phyloP scores from a whole-genome alignment of 2,797 vertebrate species.

The Gymnothorax reevesii region DNA sequence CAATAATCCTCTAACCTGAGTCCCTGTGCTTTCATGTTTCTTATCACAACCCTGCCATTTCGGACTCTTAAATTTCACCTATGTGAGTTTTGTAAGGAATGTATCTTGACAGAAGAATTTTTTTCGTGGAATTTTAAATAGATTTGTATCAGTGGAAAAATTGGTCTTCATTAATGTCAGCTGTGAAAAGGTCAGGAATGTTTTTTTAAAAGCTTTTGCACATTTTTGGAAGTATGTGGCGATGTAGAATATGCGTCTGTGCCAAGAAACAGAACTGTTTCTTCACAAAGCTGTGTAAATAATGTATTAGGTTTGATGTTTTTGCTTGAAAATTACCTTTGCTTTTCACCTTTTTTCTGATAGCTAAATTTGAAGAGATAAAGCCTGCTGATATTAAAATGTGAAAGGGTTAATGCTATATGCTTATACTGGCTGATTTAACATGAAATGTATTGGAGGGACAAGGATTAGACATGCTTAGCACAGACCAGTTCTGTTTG shows the following conservation, averaged over 20 bases:
- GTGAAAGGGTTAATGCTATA: conserved; percentile 11
- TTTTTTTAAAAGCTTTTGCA: conserved; percentile 17
- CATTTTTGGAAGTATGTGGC: too few relatives aligned
- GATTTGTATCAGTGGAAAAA: conserved; percentile 27
- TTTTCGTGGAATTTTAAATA: conserved; percentile 26
- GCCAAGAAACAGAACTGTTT: conserved; percentile 10
- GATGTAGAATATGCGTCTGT: not conserved
- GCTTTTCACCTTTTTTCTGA: not conserved
- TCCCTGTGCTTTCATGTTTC: conserved; percentile 37
- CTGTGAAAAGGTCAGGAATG: conserved; percentile 22
- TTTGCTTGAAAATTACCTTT: not conserved
- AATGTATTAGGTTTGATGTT: not conserved
- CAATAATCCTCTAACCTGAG: conserved; percentile 27
- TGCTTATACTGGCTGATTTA: not conserved
- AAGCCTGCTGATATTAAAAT: not conserved
- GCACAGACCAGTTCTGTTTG: not conserved
- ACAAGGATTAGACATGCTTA: not conserved
- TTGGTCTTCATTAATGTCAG: conserved; percentile 16
- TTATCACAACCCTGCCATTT: conserved; percentile 45
- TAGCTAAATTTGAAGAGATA: not conserved
- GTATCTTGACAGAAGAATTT: conserved; percentile 28
- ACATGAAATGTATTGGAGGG: not conserved
- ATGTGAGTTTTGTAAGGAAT: conserved; percentile 22
- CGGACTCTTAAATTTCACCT: conserved; percentile 28
- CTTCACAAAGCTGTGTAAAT: not conserved